Base-by-base conservation (phyloP, 92 coral and sea anemone species). In the Umimayanthus chanpuru region DNA sequence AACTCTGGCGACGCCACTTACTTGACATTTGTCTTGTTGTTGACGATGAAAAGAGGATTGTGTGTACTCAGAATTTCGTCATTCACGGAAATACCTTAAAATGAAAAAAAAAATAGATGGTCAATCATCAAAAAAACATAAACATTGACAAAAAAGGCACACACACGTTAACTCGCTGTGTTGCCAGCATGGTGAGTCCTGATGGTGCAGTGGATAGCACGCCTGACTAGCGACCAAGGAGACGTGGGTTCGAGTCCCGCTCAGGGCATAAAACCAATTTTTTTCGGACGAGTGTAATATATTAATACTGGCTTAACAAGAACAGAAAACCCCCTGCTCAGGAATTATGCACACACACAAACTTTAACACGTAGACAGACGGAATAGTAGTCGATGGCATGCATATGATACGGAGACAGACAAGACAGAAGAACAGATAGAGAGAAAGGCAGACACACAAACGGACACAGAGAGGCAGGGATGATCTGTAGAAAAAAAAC, bases 11-110 rank as follows among this genome's bases (percentile, higher is more conserved):
- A 23, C 4, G 26, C 20, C 67, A 93, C 98, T 93, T 89, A 97
- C 99, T 93, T 92, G 89, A 97, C 99, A 77, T 97, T 97, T n/a
- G 99, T 97, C 90, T 97, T 97, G 90, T 94, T 97, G 82, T 97
- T 97, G 85, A 97, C 98, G 81, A 97, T 96, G 90, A 97, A 97
- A 66, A 97, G 94, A 16, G 99, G 99, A 85, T 97, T 97, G 88
- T 95, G 94, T 44, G 93, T 93, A 82, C 96, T 97, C 80, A 97
- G 93, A 18, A 97, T 97, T 87, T 97, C 99, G 76, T 97, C 99
- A 50, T 95, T 97, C 38, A 97, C 99, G 9, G 98, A 97, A 88
- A 97, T 97, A 77, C 99, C 99, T 96, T 89, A 39, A 88, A 82
- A 92, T 4, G 87, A 50, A 28, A 76, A 73, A 47, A 40, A 18